A percentile compares a stretch with the other conserved stretches of the same genome.
Evolutionary conservation across 2,113 vertebrate genomes (phyloP).

Genomic region (Siniperca knerii): DNA sequence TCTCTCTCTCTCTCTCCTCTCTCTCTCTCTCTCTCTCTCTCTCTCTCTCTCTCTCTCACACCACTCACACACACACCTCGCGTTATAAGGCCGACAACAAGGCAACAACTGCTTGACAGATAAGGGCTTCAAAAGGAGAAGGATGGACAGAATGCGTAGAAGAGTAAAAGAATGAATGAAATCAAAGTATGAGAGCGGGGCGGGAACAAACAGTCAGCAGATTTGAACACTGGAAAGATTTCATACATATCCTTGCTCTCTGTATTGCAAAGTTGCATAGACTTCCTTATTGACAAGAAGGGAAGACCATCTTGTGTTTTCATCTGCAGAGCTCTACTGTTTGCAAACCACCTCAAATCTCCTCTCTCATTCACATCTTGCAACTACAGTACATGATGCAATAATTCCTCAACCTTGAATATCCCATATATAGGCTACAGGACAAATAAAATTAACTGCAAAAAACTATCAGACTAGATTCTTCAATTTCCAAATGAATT

Average conservation of each 20-base stretch:
- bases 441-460: not conserved
- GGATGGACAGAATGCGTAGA: not conserved
- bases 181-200: not conserved
- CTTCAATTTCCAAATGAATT: not conserved
- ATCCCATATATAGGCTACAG: not conserved
- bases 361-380: not conserved
- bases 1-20: no score
- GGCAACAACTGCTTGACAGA: conserved; percentile 37
- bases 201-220: not conserved
- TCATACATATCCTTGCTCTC: not conserved
- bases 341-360: not conserved
- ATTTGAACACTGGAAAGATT: not conserved
- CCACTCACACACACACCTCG: not conserved
- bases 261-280: not conserved
- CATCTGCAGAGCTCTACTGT: not conserved
- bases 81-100: conserved; percentile 12
- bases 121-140: not conserved
- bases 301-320: not conserved
- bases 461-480: not conserved
- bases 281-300: not conserved
- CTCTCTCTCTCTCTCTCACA: no score
- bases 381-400: not conserved
- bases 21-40: no score
- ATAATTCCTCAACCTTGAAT: not conserved
- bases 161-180: not conserved